phyloP scores from a whole-genome alignment of 2,113 vertebrate genomes.

The Nothocercus nigrocapillus region DNA sequence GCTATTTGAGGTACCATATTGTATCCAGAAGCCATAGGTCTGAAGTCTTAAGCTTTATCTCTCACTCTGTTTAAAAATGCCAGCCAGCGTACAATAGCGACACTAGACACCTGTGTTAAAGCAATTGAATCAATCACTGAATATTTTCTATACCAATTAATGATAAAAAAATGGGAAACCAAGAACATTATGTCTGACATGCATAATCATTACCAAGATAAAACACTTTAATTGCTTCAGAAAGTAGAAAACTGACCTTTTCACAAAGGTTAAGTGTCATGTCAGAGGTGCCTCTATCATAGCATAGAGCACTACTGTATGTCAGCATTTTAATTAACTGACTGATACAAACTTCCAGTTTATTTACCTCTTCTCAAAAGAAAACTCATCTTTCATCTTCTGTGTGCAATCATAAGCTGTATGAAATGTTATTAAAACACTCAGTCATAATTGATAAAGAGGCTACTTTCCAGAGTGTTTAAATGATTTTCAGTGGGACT shows the following conservation, averaged over 20 bases:
- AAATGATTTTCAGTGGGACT: not conserved
- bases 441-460: constrained; percentile 34
- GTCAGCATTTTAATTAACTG: constrained; percentile 35
- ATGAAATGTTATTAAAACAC: constrained; percentile 48
- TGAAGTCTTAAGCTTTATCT: not conserved
- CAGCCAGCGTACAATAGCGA: not conserved
- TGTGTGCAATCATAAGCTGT: constrained; percentile 26
- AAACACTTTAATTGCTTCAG: not conserved
- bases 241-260: constrained; percentile 39
- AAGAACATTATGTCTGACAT: not conserved
- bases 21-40: not conserved
- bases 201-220: constrained; percentile 2
- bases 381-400: constrained; percentile 23
- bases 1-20: not conserved
- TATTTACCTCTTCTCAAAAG: constrained; percentile 26
- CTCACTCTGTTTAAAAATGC: not conserved
- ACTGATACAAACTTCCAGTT: constrained; percentile 29
- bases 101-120: not conserved
- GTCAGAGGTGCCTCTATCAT: not conserved
- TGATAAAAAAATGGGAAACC: not conserved
- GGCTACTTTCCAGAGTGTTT: not conserved
- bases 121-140: not conserved
- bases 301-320: not conserved
- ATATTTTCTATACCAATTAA: not conserved
- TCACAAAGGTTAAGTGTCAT: not conserved